Percentiles rank a stretch among this genome's conserved stretches.
Evolutionary conservation across 2,797 vertebrate species (phyloP).

Genomic region (Ctenopoma multispine): DNA sequence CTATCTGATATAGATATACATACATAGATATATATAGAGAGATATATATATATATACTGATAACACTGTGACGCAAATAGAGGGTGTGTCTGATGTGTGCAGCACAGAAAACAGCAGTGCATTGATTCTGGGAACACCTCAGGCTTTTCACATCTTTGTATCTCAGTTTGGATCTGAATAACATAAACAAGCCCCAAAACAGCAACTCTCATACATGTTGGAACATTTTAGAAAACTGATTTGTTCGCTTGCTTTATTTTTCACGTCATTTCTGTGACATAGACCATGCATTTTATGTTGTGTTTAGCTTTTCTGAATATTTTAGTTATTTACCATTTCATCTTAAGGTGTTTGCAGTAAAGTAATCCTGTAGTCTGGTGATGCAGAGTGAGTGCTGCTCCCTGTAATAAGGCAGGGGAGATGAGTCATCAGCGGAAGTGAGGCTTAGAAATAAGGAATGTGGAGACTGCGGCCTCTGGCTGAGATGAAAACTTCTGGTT

Average conservation of each 20-base stretch:
- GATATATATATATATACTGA: no score
- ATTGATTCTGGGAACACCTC: constrained; percentile 49
- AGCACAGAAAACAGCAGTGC: neutral
- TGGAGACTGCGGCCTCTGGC: constrained; percentile 77
- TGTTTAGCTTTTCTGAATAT: constrained; percentile 16
- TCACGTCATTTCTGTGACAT: constrained; percentile 8
- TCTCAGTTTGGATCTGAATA: constrained; percentile 42
- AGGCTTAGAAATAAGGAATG: constrained; percentile 78
- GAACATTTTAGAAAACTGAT: constrained; percentile 26
- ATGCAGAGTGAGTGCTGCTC: constrained; percentile 76
- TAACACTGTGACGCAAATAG: constrained; percentile 31
- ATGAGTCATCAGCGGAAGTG: constrained; percentile 84
- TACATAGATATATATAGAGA: no score
- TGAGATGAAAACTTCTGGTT: constrained; percentile 78
- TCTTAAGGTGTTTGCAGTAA: constrained; percentile 82
- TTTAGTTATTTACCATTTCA: constrained; percentile 65
- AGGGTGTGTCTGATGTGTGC: constrained; percentile 16
- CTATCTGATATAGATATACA: neutral
- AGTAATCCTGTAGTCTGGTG: constrained; percentile 77
- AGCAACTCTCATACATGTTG: constrained; percentile 25
- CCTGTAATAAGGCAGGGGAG: constrained; percentile 82
- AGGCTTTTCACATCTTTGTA: constrained; percentile 22
- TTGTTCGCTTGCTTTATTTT: constrained; percentile 13
- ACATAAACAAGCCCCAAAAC: constrained; percentile 45
- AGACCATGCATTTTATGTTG: constrained; percentile 2